Percentiles rank a stretch among this genome's conserved stretches.
These are phyloP conservation scores for Theodoxus fluviatilis DNA, from an alignment of 2,888 invertebrate species.

Conservation along the genomic window DNA sequence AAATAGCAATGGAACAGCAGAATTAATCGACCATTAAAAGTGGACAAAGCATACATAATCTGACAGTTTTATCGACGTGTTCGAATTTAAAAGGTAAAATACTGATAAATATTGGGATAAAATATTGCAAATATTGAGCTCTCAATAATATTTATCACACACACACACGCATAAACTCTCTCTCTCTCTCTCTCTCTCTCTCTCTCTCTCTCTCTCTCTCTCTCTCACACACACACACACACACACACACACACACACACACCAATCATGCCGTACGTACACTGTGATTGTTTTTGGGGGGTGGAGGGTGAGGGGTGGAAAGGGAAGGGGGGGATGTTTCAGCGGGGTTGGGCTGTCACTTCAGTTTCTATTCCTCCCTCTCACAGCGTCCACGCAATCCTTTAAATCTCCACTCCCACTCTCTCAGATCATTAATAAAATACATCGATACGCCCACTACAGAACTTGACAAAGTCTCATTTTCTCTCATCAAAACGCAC, in stretches of 20 bases:
- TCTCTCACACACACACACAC: neutral
- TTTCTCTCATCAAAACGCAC: too few species aligned
- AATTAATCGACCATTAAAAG: too few species aligned
- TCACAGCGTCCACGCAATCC: slow-evolving; percentile 32
- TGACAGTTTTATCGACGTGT: too few species aligned
- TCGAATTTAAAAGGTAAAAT: too few species aligned
- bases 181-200: slow-evolving; percentile 8
- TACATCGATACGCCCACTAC: neutral
- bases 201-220: neutral
- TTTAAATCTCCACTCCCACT: neutral
- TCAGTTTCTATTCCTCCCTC: neutral
- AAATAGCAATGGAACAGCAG: too few species aligned
- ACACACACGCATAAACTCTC: neutral
- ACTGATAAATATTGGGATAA: too few species aligned
- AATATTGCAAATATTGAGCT: neutral
- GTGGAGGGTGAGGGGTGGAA: neutral
- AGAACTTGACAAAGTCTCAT: too few species aligned
- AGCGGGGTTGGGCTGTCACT: neutral
- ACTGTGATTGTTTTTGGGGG: too few species aligned
- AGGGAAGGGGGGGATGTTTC: neutral
- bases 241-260: too few species aligned
- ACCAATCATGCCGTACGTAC: too few species aligned
- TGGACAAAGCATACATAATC: too few species aligned
- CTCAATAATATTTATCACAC: neutral
- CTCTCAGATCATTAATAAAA: neutral